A percentile compares a stretch with the other conserved stretches of the same genome.
phyloP scores from a whole-genome alignment of 2,113 vertebrate genomes.

The Zingel zingel region DNA sequence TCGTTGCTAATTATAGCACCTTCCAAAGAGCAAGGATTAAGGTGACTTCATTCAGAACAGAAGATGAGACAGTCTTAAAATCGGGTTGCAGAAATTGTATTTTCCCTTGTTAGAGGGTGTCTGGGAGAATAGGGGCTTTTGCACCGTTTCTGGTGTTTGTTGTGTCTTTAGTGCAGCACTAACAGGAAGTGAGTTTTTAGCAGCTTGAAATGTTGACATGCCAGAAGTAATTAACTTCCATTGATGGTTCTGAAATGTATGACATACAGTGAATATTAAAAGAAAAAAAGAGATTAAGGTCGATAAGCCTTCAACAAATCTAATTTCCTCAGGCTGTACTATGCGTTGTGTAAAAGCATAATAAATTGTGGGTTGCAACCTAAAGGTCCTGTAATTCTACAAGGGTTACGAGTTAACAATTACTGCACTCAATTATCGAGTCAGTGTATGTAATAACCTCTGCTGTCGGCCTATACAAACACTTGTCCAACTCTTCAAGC shows the following conservation, averaged over 20 bases:
- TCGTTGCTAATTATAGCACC: slow-evolving; percentile 56
- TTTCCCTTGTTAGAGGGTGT: not conserved
- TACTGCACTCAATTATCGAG: slow-evolving; percentile 48
- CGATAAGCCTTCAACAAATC: slow-evolving; percentile 19
- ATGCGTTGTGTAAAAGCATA: slow-evolving; percentile 1
- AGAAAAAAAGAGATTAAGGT: slow-evolving; percentile 17
- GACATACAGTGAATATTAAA: not conserved
- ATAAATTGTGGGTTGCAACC: slow-evolving; percentile 31
- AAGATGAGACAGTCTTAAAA: slow-evolving; percentile 44
- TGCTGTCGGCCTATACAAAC: slow-evolving; percentile 26
- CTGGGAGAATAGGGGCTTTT: not conserved
- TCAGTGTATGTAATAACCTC: slow-evolving; percentile 52
- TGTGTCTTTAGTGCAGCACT: slow-evolving; percentile 1
- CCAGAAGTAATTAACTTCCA: slow-evolving; percentile 37
- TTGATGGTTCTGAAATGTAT: not conserved
- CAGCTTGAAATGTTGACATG: slow-evolving; percentile 34
- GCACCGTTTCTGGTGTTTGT: slow-evolving; percentile 22
- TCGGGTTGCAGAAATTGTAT: slow-evolving; percentile 34
- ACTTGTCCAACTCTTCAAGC: slow-evolving; percentile 30
- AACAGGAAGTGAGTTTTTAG: not conserved
- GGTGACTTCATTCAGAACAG: slow-evolving; percentile 42
- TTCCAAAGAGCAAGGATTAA: slow-evolving; percentile 56
- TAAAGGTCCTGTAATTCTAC: slow-evolving; percentile 44
- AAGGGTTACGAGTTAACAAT: slow-evolving; percentile 51
- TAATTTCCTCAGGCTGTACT: slow-evolving; percentile 9